phyloP scores from a whole-genome alignment of 2,888 invertebrate species.

The Antheraea assamensis region DNA sequence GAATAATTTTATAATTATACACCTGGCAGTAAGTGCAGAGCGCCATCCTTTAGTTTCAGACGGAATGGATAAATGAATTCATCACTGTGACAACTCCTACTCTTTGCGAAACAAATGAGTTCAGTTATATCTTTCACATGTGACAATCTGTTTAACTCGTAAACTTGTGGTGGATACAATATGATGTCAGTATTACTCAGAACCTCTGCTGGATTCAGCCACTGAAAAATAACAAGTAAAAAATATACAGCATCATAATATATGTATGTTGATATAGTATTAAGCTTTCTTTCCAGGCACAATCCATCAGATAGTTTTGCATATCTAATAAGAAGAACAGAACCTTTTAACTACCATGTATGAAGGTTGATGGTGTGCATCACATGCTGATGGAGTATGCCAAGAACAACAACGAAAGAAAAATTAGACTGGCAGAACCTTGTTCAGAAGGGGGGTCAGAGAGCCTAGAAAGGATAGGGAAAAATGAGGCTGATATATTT shows the following conservation, averaged over 20 bases:
- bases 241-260: background rate
- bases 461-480: no score
- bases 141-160: conserved; percentile 86
- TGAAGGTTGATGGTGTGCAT: no score
- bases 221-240: conserved; percentile 76
- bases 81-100: conserved; percentile 79
- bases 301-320: no score
- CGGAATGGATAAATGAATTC: conserved; percentile 80
- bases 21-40: conserved; percentile 84
- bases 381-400: no score
- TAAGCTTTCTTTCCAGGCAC: no score
- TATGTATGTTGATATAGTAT: no score
- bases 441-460: no score
- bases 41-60: conserved; percentile 82
- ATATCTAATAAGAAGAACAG: no score
- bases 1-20: conserved; percentile 25
- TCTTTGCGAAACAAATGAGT: conserved; percentile 81
- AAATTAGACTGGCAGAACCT: no score
- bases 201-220: conserved; percentile 83
- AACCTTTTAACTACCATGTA: no score
- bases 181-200: conserved; percentile 67
- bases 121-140: conserved; percentile 80
- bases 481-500: no score
- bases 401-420: no score
- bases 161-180: conserved; percentile 89